Percentiles rank a stretch among this genome's conserved stretches.
Conservation (phyloP, 23 tunicate species). For the Diplosoma virens region DNA sequence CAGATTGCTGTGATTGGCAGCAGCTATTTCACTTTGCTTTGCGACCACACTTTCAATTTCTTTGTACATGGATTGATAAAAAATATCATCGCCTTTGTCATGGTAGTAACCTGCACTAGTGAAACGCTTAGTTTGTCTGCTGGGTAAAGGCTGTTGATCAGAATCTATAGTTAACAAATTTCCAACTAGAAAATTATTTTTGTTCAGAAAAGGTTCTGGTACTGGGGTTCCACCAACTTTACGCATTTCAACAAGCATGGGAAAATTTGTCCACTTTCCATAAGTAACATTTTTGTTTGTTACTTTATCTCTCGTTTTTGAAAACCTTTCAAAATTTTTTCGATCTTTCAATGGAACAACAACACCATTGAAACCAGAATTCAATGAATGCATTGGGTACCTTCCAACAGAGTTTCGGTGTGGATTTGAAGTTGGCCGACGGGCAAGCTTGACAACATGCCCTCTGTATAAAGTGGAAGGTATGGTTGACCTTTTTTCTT, state of each 20-base stretch:
- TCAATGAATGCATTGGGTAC: constrained; percentile 83
- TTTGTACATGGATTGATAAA: constrained; percentile 55
- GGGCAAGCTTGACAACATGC: constrained; percentile 64
- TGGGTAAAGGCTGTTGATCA: too few species aligned
- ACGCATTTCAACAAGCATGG: constrained; percentile 68
- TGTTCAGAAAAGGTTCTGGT: neutral
- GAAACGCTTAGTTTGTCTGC: neutral
- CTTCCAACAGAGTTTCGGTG: constrained; percentile 64
- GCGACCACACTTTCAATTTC: constrained; percentile 48
- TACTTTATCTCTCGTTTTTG: too few species aligned
- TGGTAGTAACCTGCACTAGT: neutral
- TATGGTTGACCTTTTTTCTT: constrained; percentile 60
- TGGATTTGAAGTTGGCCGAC: constrained; percentile 65
- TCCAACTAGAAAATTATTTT: neutral
- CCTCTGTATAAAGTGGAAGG: constrained; percentile 83
- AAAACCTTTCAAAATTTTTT: too few species aligned
- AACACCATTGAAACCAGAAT: constrained; percentile 72
- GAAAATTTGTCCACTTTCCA: constrained; percentile 87
- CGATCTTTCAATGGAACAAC: constrained; percentile 74
- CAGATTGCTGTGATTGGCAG: constrained; percentile 17
- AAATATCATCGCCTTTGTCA: constrained; percentile 48
- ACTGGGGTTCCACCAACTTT: constrained; percentile 37
- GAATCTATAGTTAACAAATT: neutral
- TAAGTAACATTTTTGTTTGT: too few species aligned
- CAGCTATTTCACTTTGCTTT: constrained; percentile 25